phyloP scores from a whole-genome alignment of 2,797 vertebrate species.

The Sebastes trivittatus region DNA sequence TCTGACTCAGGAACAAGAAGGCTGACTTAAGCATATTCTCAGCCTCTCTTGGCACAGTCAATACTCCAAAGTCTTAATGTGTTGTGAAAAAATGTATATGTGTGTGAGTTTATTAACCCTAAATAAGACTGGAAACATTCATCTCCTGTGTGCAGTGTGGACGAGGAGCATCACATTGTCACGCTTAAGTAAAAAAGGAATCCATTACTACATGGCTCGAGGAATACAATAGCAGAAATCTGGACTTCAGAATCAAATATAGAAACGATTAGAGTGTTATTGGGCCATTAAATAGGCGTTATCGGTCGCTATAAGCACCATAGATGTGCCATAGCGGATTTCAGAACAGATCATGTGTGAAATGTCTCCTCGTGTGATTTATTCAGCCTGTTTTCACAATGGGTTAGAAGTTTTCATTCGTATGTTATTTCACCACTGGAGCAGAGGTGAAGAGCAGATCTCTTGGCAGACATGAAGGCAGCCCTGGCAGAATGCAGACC shows the following conservation, averaged over 20 bases:
- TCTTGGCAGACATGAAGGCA: slow-evolving; percentile 22
- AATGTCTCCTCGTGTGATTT: neutral
- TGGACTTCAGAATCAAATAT: neutral
- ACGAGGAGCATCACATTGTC: neutral
- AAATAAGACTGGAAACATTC: neutral
- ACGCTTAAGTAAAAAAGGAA: neutral
- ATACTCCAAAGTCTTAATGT: slow-evolving; percentile 3
- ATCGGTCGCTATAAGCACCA: too few species aligned
- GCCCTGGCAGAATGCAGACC: slow-evolving; percentile 6
- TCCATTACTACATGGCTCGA: neutral
- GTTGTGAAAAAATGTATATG: neutral
- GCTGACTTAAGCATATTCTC: neutral
- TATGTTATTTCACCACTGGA: neutral
- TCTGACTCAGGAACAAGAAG: neutral
- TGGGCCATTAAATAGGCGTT: too few species aligned
- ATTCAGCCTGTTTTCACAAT: neutral
- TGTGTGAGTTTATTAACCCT: neutral
- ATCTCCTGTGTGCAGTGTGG: neutral
- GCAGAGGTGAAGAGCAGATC: slow-evolving; percentile 9
- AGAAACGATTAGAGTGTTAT: neutral
- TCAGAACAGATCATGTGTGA: slow-evolving; percentile 13
- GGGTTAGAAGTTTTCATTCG: neutral
- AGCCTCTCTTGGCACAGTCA: neutral
- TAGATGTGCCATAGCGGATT: neutral
- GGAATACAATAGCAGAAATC: neutral